phyloP scores from a whole-genome alignment of 2,797 vertebrate species.

The Anniella stebbinsi region DNA sequence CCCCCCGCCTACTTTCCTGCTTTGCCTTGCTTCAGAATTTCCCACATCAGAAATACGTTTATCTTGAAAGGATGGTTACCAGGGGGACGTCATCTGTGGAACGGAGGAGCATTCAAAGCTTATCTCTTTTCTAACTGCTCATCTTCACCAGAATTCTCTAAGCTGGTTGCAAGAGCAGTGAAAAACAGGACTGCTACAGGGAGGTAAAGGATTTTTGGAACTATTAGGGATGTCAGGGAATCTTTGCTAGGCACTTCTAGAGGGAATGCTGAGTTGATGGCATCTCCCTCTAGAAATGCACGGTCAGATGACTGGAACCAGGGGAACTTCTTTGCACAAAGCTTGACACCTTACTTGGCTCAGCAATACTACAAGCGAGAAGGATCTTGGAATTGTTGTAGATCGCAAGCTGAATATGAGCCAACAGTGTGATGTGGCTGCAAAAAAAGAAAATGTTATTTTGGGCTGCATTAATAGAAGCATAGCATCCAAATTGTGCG shows the following conservation, averaged over 20 bases:
- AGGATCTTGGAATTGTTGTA: no score
- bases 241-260: background rate
- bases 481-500: no score
- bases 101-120: background rate
- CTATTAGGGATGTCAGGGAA: slow-evolving; percentile 32
- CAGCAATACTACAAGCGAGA: no score
- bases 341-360: slow-evolving; percentile 11
- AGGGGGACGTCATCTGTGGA: slow-evolving; percentile 16
- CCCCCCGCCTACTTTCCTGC: background rate
- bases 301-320: slow-evolving; percentile 28
- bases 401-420: no score
- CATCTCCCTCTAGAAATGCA: slow-evolving; percentile 26
- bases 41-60: background rate
- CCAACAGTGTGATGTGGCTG: no score
- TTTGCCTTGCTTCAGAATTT: background rate
- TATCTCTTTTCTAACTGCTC: slow-evolving; percentile 12
- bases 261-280: background rate
- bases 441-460: no score
- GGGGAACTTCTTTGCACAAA: slow-evolving; percentile 22
- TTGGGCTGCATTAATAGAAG: no score
- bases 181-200: slow-evolving; percentile 38
- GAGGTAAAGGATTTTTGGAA: slow-evolving; percentile 47
- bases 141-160: slow-evolving; percentile 24
- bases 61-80: slow-evolving; percentile 11
- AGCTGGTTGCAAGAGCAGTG: slow-evolving; percentile 39